phyloP scores from a whole-genome alignment of 2,888 invertebrate genomes.

The Holacanthella duospinosa region DNA sequence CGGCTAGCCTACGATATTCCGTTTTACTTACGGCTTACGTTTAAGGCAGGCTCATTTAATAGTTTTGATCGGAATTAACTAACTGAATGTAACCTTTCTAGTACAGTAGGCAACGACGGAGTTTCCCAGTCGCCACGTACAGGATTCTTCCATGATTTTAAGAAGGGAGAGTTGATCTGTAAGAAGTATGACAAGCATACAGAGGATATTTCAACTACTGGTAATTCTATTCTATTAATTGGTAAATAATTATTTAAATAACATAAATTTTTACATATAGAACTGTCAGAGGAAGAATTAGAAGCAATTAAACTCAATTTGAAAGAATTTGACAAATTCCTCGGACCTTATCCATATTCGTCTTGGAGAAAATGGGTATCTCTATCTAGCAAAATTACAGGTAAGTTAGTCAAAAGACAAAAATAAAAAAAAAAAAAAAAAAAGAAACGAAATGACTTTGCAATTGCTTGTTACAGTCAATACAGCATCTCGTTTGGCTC shows the following conservation, averaged over 20 bases:
- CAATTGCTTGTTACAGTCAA: constrained; percentile 42
- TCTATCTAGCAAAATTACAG: constrained; percentile 58
- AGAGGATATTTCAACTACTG: constrained; percentile 58
- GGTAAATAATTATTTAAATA: not conserved
- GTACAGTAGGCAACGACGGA: constrained; percentile 47
- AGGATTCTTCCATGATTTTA: constrained; percentile 78
- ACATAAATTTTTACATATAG: constrained; percentile 35
- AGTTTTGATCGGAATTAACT: too few species aligned
- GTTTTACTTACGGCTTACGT: too few species aligned
- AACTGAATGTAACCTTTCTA: too few species aligned
- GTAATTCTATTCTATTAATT: not conserved
- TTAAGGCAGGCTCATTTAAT: too few species aligned
- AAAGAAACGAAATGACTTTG: not conserved
- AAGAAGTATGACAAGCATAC: constrained; percentile 70
- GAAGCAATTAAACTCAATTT: constrained; percentile 57
- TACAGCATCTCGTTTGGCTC: constrained; percentile 54
- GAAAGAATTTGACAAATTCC: constrained; percentile 59
- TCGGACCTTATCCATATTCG: constrained; percentile 87
- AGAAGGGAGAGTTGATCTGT: constrained; percentile 68
- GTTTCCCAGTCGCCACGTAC: constrained; percentile 44
- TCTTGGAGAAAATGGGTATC: constrained; percentile 76
- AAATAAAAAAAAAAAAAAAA: not conserved
- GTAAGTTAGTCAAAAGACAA: too few species aligned
- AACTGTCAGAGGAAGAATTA: constrained; percentile 53
- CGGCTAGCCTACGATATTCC: too few species aligned